Conservation (phyloP, 2,888 invertebrate species). For the Ethmia dodecea region DNA sequence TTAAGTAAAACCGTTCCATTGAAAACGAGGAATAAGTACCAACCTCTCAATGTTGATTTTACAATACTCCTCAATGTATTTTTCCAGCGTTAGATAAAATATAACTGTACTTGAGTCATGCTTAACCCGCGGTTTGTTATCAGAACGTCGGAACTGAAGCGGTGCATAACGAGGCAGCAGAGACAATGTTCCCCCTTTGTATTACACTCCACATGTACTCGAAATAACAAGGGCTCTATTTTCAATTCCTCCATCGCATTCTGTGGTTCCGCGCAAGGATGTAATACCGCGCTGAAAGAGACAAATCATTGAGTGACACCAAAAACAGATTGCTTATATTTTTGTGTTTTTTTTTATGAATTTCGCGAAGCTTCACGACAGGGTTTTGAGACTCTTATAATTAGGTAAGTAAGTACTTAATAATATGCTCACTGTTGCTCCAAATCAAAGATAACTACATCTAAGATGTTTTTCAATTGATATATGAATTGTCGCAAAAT, state of each 20-base stretch:
- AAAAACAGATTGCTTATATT: too few relatives aligned
- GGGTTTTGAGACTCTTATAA: too few relatives aligned
- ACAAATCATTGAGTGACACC: too few relatives aligned
- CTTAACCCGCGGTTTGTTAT: slow-evolving; percentile 62
- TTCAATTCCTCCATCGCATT: slow-evolving; percentile 64
- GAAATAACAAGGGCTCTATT: slow-evolving; percentile 75
- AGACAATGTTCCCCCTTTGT: slow-evolving; percentile 69
- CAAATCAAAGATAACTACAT: too few relatives aligned
- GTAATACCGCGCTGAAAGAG: too few relatives aligned
- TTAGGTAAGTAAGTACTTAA: too few relatives aligned
- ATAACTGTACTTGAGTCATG: slow-evolving; percentile 27
- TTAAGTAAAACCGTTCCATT: background rate
- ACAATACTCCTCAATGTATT: background rate
- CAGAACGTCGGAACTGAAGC: slow-evolving; percentile 64
- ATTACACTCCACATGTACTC: slow-evolving; percentile 67
- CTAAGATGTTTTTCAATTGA: too few relatives aligned
- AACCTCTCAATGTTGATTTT: background rate
- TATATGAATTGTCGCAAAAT: too few relatives aligned
- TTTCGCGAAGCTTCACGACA: too few relatives aligned
- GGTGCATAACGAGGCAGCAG: slow-evolving; percentile 61
- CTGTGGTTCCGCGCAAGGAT: slow-evolving; percentile 31
- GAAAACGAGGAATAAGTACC: background rate
- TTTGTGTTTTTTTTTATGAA: too few relatives aligned
- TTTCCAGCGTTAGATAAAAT: too few relatives aligned
- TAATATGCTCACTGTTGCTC: too few relatives aligned